Evolutionary conservation across 2,113 vertebrate species (phyloP).

Genomic region (Sprattus sprattus): DNA sequence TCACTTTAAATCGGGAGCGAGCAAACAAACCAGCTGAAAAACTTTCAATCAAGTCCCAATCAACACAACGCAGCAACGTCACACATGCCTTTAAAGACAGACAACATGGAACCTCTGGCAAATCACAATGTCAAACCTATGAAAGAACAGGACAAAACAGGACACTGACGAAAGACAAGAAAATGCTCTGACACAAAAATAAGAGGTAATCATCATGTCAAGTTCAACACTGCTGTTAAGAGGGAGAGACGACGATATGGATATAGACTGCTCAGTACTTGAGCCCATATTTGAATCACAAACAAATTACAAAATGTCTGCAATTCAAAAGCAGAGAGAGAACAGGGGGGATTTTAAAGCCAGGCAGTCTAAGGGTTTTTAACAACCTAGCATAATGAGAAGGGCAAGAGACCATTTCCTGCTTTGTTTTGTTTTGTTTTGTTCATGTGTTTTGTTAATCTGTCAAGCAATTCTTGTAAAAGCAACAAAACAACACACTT

Average conservation of each 20-base stretch:
- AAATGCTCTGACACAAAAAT: background rate
- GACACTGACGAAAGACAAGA: background rate
- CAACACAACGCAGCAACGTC: too few relatives aligned
- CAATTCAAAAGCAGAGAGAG: background rate
- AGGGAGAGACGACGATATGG: background rate
- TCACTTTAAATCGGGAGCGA: too few relatives aligned
- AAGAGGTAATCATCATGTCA: background rate
- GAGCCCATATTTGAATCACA: background rate
- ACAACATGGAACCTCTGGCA: background rate
- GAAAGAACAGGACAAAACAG: background rate
- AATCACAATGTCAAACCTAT: background rate
- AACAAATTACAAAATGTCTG: background rate
- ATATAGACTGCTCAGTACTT: background rate
- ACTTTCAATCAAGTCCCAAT: too few relatives aligned
- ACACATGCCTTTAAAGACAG: background rate
- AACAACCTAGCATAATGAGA: background rate
- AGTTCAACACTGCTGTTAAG: background rate
- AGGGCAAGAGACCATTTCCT: background rate
- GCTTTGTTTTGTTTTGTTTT: background rate
- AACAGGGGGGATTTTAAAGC: background rate
- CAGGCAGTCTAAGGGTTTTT: background rate
- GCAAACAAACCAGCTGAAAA: too few relatives aligned
- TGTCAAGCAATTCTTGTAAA: background rate
- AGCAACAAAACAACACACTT: background rate
- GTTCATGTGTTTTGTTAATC: background rate